Percentiles rank a stretch among this genome's conserved stretches.
phyloP scores from a whole-genome alignment of 1,140 invertebrate genomes.

The Musca vetustissima region DNA sequence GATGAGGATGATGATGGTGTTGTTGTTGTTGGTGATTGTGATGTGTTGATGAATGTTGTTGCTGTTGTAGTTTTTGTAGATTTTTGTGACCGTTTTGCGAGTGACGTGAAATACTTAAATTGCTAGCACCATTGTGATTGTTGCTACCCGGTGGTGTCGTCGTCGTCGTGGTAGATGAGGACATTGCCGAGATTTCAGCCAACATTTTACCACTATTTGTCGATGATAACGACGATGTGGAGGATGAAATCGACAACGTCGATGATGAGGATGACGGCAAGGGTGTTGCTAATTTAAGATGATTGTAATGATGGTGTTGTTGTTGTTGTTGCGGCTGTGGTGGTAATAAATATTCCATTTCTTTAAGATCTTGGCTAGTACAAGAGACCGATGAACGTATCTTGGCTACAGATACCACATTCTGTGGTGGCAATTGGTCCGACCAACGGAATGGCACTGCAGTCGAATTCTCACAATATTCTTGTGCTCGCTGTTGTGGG shows the following conservation, averaged over 20 bases:
- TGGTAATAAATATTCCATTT: constrained; percentile 57
- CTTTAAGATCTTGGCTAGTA: constrained; percentile 41
- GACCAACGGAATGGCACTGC: constrained; percentile 47
- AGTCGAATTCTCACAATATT: constrained; percentile 24
- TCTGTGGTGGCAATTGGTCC: constrained; percentile 39
- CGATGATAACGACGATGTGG: constrained; percentile 5
- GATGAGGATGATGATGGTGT: neutral
- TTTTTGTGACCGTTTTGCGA: constrained; percentile 39
- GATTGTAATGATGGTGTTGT: constrained; percentile 23
- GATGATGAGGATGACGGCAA: neutral
- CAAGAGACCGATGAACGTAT: constrained; percentile 45
- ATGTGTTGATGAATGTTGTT: constrained; percentile 32
- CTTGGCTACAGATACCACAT: constrained; percentile 48
- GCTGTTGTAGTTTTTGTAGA: constrained; percentile 22
- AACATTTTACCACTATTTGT: constrained; percentile 11
- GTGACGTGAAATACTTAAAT: constrained; percentile 42
- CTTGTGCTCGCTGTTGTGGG: constrained; percentile 4
- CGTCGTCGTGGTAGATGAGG: neutral
- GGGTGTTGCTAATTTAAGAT: constrained; percentile 10
- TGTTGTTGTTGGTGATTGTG: neutral
- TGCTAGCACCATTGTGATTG: neutral
- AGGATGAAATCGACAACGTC: constrained; percentile 10
- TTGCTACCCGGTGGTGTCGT: neutral
- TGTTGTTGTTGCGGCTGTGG: constrained; percentile 38
- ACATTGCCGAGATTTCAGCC: neutral